Base-by-base conservation (phyloP, 1,140 invertebrate species). In the Heliconius hewitsoni region DNA sequence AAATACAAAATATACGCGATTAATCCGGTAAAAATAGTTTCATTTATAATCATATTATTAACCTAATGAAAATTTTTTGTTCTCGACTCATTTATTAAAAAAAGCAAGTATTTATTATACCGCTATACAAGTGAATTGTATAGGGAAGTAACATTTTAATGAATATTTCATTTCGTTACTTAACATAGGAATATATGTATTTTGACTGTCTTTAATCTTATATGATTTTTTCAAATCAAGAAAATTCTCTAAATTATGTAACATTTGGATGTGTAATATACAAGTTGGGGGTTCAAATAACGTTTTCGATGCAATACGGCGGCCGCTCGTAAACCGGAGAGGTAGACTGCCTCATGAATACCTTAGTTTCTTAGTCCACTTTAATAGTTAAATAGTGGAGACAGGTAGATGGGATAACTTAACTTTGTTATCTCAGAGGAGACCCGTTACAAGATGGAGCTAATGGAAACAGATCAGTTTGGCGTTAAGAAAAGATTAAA, bases 321-420 rank as follows among this genome's bases (percentile, higher is more conserved):
- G 82, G 81, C 85, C 85, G 87, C 85, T 91, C 90, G 90, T 92
- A 93, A 91, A 85, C 86, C 77, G 76, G 87, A 84, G 84, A 84
- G 78, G 86, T 89, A 86, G 89, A 88, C 87, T 88, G 86, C 80
- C 85, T 89, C 92, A 92, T 93, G 92, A 93, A 93, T 92, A 92
- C 86, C 87, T 91, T 90, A 93, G 87, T 87, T 85, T 85, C 82
- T 81, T 82, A 85, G 84, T 80, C 86, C 84, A 86, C 82, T 89
- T 93, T 91, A 91, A 91, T 91, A 93, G 85, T 91, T 93, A 93
- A 93, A 93, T 88, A 93, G 88, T 84, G 80, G 84, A 89, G 82
- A 85, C 81, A 85, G 74, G 73, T 82, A 82, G 78, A 75, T 85
- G 82, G 83, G 84, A 83, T 84, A 78, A 74, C 76, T 76, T 81